These are phyloP conservation scores for Cyanistes caeruleus DNA, from an alignment of 2,113 vertebrate species.

Conservation along the genomic window DNA sequence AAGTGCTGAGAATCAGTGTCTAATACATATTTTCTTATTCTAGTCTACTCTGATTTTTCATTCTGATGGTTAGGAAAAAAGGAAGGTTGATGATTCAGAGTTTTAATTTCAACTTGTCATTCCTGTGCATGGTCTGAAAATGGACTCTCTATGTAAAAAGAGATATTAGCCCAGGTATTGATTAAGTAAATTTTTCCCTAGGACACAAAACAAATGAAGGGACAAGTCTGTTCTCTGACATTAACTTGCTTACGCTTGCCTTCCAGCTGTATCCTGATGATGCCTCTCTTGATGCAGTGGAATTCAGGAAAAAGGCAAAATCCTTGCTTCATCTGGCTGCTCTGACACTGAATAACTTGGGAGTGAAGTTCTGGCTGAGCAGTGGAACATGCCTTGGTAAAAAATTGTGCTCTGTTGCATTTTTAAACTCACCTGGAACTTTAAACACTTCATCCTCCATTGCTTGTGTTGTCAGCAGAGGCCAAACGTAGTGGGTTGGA, in stretches of 20 bases:
- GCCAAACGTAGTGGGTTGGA: not conserved
- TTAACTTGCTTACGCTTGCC: not conserved
- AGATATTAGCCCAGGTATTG: not conserved
- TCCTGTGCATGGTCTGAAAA: not conserved
- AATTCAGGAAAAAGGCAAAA: conserved; percentile 89
- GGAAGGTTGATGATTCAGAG: not conserved
- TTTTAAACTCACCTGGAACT: not conserved
- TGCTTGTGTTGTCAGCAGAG: not conserved
- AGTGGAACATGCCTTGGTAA: conserved; percentile 95
- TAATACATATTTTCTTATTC: not conserved
- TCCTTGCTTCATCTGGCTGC: conserved; percentile 85
- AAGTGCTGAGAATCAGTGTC: not conserved
- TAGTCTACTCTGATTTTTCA: not conserved
- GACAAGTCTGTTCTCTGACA: not conserved
- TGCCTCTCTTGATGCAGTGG: conserved; percentile 80
- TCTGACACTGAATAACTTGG: conserved; percentile 75
- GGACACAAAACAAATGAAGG: not conserved
- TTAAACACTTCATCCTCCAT: not conserved
- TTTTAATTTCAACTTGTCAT: not conserved
- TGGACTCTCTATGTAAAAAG: not conserved
- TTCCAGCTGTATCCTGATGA: conserved; percentile 90
- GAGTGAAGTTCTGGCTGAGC: conserved; percentile 93
- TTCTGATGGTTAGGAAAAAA: not conserved
- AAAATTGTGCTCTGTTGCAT: not conserved
- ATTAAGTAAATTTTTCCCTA: not conserved